Percentiles rank a stretch among this genome's conserved stretches.
phyloP scores from a whole-genome alignment of 2,797 vertebrate genomes.

The Nannoperca australis region DNA sequence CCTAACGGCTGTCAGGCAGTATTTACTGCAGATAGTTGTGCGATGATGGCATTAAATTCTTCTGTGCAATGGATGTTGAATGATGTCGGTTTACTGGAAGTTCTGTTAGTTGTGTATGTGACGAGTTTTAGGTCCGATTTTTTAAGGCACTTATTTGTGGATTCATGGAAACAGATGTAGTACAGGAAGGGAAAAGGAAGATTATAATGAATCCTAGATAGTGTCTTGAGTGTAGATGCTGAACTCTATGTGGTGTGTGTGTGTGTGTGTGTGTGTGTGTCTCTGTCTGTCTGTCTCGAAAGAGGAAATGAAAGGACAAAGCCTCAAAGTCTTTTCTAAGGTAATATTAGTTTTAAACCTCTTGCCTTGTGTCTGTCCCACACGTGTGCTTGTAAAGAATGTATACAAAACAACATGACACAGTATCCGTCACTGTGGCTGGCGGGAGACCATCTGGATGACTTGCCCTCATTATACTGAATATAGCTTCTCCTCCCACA shows the following conservation, averaged over 20 bases:
- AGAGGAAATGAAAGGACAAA: not conserved
- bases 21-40: constrained; percentile 36
- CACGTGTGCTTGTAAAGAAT: constrained; percentile 53
- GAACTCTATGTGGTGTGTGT: not conserved
- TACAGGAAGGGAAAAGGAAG: not conserved
- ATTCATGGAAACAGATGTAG: constrained; percentile 16
- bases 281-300: constrained; percentile 6
- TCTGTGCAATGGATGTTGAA: constrained; percentile 6
- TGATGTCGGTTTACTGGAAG: constrained; percentile 13
- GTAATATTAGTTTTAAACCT: not conserved
- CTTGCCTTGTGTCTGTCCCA: constrained; percentile 11
- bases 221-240: not conserved
- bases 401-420: constrained; percentile 64
- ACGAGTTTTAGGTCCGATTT: constrained; percentile 1
- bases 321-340: not conserved
- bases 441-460: constrained; percentile 50
- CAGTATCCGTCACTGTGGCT: constrained; percentile 50
- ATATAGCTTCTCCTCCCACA: constrained; percentile 46
- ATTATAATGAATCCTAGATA: constrained; percentile 23
- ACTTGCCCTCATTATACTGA: constrained; percentile 43
- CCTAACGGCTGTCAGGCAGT: constrained; percentile 47
- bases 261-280: not conserved
- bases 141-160: not conserved
- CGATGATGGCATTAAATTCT: constrained; percentile 15
- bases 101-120: not conserved